Base-by-base conservation (phyloP, 2,797 vertebrate species). In the Rachycentron canadum region DNA sequence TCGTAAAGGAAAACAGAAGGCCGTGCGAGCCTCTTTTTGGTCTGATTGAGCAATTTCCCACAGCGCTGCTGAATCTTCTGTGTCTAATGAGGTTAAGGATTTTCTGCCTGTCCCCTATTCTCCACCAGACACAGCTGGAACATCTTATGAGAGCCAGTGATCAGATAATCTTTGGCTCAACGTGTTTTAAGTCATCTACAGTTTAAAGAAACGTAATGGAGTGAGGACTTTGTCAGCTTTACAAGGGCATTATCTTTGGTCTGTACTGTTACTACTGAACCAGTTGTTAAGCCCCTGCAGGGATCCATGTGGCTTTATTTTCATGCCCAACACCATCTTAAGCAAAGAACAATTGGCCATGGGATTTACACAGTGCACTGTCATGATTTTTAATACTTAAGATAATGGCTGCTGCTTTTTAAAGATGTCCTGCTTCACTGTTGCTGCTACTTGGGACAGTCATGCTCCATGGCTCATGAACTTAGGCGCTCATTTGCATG, bases 81-180 rank as follows among this genome's bases (percentile, higher is more conserved):
- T 79, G 68, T 87, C 88, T 83, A 90, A 92, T 89, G 71, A 90
- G 83, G 80, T 83, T 91, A 83, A 87, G 82, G 75, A 84, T 87
- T 88, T 82, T 65, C 79, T 62, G 65, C 76, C 80, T 76, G 82
- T 55, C 56, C 61, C 68, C 25, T 64, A 55, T 86, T 82, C 55
- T 89, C 73, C 32, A 75, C 61, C 66, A 76, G 71, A 34, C 75
- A 76, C 76, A 71, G 76, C 59, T 79, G 59, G 80, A 71, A 81
- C 69, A 78, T 63, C 59, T 70, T 78, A 11, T 47, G 66, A 72
- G 72, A 83, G 78, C 40, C 45, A 55, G 68, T 47, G 58, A 93
- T 90, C 84, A 85, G 79, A 92, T 87, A 65, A 85, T 82, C 74
- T 83, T 78, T 79, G 64, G 69, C 70, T 73, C 58, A 62, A 66